Evolutionary conservation across 2,113 vertebrate species (phyloP).

Genomic region (Gallinago media): DNA sequence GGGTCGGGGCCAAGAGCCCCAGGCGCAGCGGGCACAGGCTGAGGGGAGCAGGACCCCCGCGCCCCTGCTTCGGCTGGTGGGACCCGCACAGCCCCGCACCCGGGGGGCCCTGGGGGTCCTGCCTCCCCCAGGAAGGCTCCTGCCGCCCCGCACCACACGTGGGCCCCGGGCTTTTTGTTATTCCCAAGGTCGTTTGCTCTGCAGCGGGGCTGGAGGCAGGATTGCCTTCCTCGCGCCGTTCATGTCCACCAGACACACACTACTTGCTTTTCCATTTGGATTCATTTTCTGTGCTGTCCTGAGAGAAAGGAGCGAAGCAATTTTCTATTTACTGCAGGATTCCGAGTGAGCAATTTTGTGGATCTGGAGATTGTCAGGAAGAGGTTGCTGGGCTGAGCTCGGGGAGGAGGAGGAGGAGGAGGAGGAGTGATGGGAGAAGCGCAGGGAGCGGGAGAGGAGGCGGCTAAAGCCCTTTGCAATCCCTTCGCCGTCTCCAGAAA

Average conservation of each 20-base stretch:
- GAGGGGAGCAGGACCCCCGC: neutral
- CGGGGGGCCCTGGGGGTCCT: conserved; percentile 5
- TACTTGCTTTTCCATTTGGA: conserved; percentile 78
- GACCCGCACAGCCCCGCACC: neutral
- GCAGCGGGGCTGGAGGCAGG: conserved; percentile 42
- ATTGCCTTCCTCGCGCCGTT: conserved; percentile 59
- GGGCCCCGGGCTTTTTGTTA: conserved; percentile 23
- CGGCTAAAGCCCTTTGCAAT: conserved; percentile 22
- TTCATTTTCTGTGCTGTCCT: conserved; percentile 74
- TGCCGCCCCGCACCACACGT: neutral
- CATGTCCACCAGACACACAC: conserved; percentile 77
- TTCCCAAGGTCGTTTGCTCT: conserved; percentile 65
- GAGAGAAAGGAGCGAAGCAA: conserved; percentile 63
- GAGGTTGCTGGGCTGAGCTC: conserved; percentile 65
- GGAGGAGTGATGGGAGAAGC: conserved; percentile 49
- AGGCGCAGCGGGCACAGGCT: neutral
- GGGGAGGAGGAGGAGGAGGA: neutral
- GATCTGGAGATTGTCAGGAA: conserved; percentile 70
- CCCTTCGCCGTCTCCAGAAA: neutral
- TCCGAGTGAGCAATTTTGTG: conserved; percentile 67
- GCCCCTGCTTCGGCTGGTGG: neutral
- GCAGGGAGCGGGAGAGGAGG: neutral
- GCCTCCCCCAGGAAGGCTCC: neutral
- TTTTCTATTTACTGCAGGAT: conserved; percentile 68
- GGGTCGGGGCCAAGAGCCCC: neutral